Conservation (phyloP, 2,888 invertebrate genomes). For the Dryocosmus kuriphilus region DNA sequence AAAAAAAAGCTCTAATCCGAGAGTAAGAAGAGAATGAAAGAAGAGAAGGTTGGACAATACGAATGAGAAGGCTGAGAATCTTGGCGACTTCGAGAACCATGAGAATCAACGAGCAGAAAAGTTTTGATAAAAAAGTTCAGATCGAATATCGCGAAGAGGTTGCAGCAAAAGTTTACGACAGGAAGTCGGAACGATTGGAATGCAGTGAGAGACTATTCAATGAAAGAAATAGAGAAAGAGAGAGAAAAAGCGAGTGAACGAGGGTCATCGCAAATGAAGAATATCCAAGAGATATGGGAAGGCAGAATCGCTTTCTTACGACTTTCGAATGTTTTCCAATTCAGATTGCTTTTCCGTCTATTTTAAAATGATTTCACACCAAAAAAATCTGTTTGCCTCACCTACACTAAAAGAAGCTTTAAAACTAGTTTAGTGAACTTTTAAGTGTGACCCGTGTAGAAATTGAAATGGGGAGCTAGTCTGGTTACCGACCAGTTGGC, state of each 20-base stretch:
- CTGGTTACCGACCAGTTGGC: too few relatives aligned
- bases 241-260: slow-evolving; percentile 42
- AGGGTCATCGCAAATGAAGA: slow-evolving; percentile 3
- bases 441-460: too few relatives aligned
- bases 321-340: slow-evolving; percentile 1
- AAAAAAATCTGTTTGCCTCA: neutral
- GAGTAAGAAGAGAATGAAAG: neutral
- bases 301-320: slow-evolving; percentile 7
- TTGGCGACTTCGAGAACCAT: slow-evolving; percentile 39
- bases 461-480: too few relatives aligned
- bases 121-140: slow-evolving; percentile 71
- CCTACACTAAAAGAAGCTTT: neutral
- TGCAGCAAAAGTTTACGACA: slow-evolving; percentile 55
- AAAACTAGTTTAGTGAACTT: neutral
- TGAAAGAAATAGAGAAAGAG: slow-evolving; percentile 49
- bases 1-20: neutral
- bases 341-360: slow-evolving; percentile 7
- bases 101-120: slow-evolving; percentile 63
- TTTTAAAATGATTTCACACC: neutral
- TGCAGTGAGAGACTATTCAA: slow-evolving; percentile 55
- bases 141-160: slow-evolving; percentile 44
- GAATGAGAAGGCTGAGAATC: neutral
- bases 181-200: slow-evolving; percentile 56
- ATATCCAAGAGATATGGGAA: slow-evolving; percentile 1
- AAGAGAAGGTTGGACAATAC: neutral